Percentiles rank a stretch among this genome's conserved stretches.
Conservation (phyloP, 2,888 invertebrate species). For the Eubasilissa splendida region DNA sequence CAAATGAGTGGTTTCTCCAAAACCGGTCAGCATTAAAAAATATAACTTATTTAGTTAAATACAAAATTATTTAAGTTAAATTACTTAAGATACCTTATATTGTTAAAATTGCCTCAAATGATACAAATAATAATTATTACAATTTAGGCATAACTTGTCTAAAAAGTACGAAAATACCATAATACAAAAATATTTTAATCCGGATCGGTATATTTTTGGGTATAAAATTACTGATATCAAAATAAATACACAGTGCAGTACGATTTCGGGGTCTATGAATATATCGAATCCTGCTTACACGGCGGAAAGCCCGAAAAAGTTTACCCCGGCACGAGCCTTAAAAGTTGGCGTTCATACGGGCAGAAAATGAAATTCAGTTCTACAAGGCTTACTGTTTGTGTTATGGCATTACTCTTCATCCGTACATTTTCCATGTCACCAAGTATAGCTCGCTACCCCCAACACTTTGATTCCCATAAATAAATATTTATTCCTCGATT, state of each 20-base stretch:
- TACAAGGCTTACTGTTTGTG: constrained; percentile 33
- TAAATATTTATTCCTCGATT: neutral
- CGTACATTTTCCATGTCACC: constrained; percentile 36
- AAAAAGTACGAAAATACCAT: too few relatives aligned
- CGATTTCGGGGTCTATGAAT: constrained; percentile 4
- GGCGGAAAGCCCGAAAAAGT: neutral
- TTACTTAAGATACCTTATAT: too few relatives aligned
- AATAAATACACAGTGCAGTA: constrained; percentile 2
- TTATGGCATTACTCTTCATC: constrained; percentile 26
- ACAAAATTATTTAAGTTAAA: too few relatives aligned
- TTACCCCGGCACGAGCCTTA: constrained; percentile 6
- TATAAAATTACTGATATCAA: too few relatives aligned
- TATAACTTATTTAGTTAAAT: too few relatives aligned
- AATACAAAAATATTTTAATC: too few relatives aligned
- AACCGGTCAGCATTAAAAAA: too few relatives aligned
- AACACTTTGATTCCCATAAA: neutral
- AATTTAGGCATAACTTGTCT: too few relatives aligned
- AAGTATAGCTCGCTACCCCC: constrained; percentile 5
- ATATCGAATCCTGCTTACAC: neutral
- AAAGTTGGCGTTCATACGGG: constrained; percentile 18
- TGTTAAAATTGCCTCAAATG: too few relatives aligned
- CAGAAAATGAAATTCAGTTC: constrained; percentile 44
- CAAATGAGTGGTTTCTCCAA: too few relatives aligned
- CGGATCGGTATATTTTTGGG: too few relatives aligned
- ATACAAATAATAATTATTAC: too few relatives aligned